Percentiles rank a stretch among this genome's conserved stretches.
These are phyloP conservation scores for Cyanistes caeruleus DNA, from an alignment of 2,113 vertebrate species.

Conservation along the genomic window DNA sequence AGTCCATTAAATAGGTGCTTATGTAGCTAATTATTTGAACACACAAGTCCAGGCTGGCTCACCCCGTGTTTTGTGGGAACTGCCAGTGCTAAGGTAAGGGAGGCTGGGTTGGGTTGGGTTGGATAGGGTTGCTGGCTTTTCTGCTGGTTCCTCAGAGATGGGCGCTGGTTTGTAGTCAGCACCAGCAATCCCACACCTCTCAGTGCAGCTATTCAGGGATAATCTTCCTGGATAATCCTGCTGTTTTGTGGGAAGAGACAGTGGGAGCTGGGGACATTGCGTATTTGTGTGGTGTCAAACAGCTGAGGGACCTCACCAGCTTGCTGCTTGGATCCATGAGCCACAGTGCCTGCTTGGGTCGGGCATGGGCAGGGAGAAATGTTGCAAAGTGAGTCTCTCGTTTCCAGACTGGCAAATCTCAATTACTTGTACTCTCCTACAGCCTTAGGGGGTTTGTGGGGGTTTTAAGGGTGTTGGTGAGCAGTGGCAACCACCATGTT, in stretches of 20 bases:
- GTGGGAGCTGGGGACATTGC: fast-evolving
- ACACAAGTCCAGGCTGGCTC: neutral
- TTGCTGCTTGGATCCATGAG: neutral
- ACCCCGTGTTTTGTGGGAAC: neutral
- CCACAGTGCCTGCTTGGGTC: fast-evolving
- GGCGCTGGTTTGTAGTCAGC: neutral
- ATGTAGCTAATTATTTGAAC: neutral
- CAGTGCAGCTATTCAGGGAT: neutral
- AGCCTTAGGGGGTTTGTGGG: neutral
- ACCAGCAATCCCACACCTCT: neutral
- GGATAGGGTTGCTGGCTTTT: neutral
- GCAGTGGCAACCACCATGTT: neutral
- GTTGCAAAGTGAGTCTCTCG: fast-evolving
- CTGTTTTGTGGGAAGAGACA: neutral
- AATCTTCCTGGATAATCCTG: neutral
- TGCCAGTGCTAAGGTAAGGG: neutral
- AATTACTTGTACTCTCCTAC: neutral
- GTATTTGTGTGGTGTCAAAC: neutral
- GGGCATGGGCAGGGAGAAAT: fast-evolving
- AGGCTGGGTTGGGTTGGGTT: neutral
- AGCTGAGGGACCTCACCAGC: neutral
- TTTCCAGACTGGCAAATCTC: neutral
- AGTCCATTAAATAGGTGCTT: neutral
- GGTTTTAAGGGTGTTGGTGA: neutral
- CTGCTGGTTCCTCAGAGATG: neutral